phyloP scores from a whole-genome alignment of 2,113 vertebrate genomes.

The Isurus oxyrinchus region DNA sequence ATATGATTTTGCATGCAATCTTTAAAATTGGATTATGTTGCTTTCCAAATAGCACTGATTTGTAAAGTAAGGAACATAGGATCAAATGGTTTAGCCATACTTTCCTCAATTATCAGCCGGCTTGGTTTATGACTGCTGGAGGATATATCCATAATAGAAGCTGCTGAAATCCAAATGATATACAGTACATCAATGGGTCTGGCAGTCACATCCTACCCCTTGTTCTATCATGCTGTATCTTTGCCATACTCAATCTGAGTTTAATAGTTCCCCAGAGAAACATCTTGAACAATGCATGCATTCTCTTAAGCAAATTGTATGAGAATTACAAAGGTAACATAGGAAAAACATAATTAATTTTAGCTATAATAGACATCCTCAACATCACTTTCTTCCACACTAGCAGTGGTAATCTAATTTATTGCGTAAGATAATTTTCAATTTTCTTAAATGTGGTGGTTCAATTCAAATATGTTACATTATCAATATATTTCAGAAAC shows the following conservation, averaged over 20 bases:
- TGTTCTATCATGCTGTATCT: not conserved
- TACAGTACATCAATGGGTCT: constrained; percentile 18
- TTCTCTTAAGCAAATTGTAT: constrained; percentile 31
- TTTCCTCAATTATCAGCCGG: constrained; percentile 18
- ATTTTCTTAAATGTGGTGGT: not conserved
- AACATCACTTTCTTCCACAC: not conserved
- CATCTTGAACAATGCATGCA: constrained; percentile 19
- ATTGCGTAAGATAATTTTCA: not conserved
- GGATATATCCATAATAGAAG: constrained; percentile 26
- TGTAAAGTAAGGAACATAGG: not conserved
- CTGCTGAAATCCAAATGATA: not conserved
- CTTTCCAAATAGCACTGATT: constrained; percentile 29
- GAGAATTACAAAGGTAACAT: not conserved
- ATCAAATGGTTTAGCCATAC: constrained; percentile 25
- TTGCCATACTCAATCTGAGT: constrained; percentile 26
- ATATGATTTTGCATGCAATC: constrained; percentile 10
- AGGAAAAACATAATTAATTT: constrained; percentile 24
- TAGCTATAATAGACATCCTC: constrained; percentile 4
- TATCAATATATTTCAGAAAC: not conserved
- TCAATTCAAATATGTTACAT: not conserved
- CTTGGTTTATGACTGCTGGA: constrained; percentile 35
- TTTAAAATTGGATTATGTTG: constrained; percentile 25
- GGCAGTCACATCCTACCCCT: not conserved
- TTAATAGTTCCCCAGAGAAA: constrained; percentile 32
- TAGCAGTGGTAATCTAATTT: not conserved